Conservation (phyloP, 2,888 invertebrate species). For the Electrophaes corylata region DNA sequence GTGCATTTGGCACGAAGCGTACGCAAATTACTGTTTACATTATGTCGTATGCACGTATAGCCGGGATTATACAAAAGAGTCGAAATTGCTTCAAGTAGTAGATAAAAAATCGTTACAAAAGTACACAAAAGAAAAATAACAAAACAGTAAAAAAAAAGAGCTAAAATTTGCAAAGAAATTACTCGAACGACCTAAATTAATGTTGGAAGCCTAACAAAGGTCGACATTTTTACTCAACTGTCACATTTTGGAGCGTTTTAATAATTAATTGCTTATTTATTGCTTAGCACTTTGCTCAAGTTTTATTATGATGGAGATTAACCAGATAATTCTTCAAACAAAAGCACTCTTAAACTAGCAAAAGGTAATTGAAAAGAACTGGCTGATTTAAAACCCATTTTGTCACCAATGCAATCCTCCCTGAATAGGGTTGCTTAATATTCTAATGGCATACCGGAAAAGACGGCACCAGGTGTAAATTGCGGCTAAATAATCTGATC, state of each 20-base stretch:
- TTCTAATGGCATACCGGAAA: conserved; percentile 26
- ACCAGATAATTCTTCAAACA: background rate
- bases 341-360: background rate
- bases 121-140: background rate
- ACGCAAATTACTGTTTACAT: conserved; percentile 69
- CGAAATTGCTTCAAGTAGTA: conserved; percentile 25
- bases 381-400: conserved; percentile 13
- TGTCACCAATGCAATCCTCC: conserved; percentile 20
- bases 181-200: too few species aligned
- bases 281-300: background rate
- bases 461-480: conserved; percentile 31
- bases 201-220: too few species aligned
- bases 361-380: background rate
- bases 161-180: too few species aligned
- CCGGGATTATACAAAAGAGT: conserved; percentile 17
- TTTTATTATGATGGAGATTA: background rate
- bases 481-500: conserved; percentile 27
- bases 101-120: conserved; percentile 10
- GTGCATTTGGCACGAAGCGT: conserved; percentile 62
- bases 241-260: background rate
- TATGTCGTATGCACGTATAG: conserved; percentile 39
- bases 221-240: background rate
- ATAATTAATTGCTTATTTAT: background rate
- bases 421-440: conserved; percentile 19
- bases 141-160: background rate